Base-by-base conservation (phyloP, 2,888 invertebrate genomes). In the Eurytoma adleriae region DNA sequence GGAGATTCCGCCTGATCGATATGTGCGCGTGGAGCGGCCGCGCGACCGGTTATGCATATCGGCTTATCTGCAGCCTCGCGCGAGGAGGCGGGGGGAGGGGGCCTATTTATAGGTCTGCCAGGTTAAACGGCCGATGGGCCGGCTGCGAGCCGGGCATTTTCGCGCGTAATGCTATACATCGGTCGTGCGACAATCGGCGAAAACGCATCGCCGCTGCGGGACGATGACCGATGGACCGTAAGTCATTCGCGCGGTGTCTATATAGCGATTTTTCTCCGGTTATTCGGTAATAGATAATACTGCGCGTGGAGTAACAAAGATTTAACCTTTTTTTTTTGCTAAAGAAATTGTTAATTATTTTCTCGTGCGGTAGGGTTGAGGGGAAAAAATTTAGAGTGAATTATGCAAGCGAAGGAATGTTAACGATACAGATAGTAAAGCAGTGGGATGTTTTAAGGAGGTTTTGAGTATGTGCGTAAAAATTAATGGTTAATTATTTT, bases 31-130 rank as follows among this genome's bases (percentile, higher is more conserved):
- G 24, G 24, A 24, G 24, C 24, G 24, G 24, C 40, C 40, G 59
- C 18, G 14, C 56, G 52, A 75, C 75, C 75, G 75, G 75, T 75
- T 75, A 68, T 75, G 68, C 68, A 75, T 75, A 75, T 68, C 59
- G 18, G 59, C 61, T 61, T 68, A 68, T 75, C 52, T 59, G 20
- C 24, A 24, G 24, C 13, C 68, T 27, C 50, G 18, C 18, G 56
- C 48, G 12, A 18, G 48, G 48, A 40, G 14, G 24, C 1, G 18
- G n/a, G 2, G n/a, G 5, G 68, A 20, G 27, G 54, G n/a, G 20
- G 30, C 67, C 75, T 75, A 75, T 75, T 75, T 75, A 68, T 75
- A 75, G 68, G 68, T 40, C 52, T 59, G 24, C 50, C 18, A 30
- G 54, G 27, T 54, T 64, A 64, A 48, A 56, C 24, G 16, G 66